These are phyloP conservation scores for Leucosticte australis DNA, from an alignment of 2,113 vertebrate species.

Conservation along the genomic window DNA sequence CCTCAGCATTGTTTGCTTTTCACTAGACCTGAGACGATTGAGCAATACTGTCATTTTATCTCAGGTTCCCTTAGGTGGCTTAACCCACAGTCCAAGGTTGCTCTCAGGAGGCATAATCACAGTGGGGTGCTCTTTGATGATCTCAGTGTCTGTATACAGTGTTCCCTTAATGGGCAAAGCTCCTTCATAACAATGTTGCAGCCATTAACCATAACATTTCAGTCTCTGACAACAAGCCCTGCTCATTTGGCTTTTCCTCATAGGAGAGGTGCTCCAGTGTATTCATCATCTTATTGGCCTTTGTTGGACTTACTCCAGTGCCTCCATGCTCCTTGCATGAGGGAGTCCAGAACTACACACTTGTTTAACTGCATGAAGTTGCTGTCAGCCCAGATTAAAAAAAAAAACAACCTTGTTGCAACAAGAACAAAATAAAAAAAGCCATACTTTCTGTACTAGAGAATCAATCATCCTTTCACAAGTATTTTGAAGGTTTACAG, in stretches of 20 bases:
- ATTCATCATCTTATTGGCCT: background rate
- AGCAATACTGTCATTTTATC: background rate
- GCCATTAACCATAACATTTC: background rate
- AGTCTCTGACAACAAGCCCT: background rate
- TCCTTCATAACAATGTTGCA: background rate
- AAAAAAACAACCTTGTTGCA: background rate
- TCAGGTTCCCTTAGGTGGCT: background rate
- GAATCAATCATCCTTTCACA: background rate
- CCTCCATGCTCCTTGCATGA: background rate
- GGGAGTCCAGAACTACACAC: background rate
- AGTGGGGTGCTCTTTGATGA: rapidly evolving
- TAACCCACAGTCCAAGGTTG: background rate
- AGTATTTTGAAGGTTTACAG: background rate
- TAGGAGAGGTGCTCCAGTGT: background rate
- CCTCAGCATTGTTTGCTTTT: background rate
- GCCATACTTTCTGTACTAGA: background rate
- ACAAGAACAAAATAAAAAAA: background rate
- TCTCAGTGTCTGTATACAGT: background rate
- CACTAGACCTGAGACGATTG: background rate
- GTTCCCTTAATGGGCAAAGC: background rate
- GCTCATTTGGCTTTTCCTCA: background rate
- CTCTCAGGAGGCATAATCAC: background rate
- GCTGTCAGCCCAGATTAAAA: background rate
- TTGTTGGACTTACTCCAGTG: background rate
- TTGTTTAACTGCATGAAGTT: background rate